These are phyloP conservation scores for Platycheirus albimanus DNA, from an alignment of 2,888 invertebrate genomes.

Conservation along the genomic window DNA sequence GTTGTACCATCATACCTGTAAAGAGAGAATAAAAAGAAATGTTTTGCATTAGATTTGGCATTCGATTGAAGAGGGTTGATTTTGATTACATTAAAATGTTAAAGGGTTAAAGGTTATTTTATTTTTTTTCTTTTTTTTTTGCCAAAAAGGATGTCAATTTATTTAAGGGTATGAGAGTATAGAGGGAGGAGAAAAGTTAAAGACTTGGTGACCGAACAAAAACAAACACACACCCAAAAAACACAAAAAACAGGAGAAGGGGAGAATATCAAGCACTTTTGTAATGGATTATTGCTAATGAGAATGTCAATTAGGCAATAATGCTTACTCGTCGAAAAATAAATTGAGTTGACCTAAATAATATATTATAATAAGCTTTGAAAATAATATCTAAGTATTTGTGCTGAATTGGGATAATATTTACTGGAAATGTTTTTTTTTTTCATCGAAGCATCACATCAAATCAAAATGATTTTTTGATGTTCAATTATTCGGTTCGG, in stretches of 20 bases:
- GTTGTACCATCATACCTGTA: conserved; percentile 65
- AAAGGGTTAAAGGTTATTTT: too few relatives aligned
- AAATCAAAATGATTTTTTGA: too few relatives aligned
- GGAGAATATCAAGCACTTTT: conserved; percentile 17
- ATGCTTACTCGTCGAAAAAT: conserved; percentile 65
- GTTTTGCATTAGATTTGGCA: conserved; percentile 59
- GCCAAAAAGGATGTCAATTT: neutral
- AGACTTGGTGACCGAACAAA: conserved; percentile 24
- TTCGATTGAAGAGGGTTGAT: conserved; percentile 56
- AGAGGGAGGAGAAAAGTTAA: neutral
- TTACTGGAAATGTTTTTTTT: too few relatives aligned
- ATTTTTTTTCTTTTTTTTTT: neutral
- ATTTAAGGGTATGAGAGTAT: too few relatives aligned
- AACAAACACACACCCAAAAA: too few relatives aligned
- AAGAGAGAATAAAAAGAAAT: conserved; percentile 49
- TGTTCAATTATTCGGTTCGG: too few relatives aligned
- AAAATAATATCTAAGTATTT: neutral
- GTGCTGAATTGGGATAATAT: conserved; percentile 43
- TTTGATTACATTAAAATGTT: conserved; percentile 23
- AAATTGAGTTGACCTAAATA: conserved; percentile 62
- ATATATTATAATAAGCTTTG: conserved; percentile 41
- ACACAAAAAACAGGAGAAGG: neutral
- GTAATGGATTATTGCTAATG: conserved; percentile 66
- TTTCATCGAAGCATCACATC: too few relatives aligned
- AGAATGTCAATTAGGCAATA: conserved; percentile 69